Conservation (phyloP, 2,113 vertebrate genomes). For the Ictidomys tridecemlineatus region DNA sequence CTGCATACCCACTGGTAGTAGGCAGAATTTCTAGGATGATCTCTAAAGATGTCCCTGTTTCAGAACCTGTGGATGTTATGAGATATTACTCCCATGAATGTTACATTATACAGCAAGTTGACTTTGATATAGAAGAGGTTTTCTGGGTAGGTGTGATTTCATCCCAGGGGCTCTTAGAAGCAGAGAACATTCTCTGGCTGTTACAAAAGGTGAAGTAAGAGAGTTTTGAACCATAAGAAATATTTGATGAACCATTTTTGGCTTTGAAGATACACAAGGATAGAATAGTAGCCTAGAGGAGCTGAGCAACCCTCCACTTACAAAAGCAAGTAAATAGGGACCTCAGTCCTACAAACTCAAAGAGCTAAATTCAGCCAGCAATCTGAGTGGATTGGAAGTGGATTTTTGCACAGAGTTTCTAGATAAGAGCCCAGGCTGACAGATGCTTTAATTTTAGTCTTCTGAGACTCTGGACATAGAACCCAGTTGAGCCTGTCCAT, state of each 20-base stretch:
- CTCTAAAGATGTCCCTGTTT: not conserved
- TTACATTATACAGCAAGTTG: not conserved
- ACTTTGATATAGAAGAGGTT: not conserved
- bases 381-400: not conserved
- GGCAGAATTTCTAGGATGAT: not conserved
- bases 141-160: not conserved
- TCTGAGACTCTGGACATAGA: not conserved
- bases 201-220: not conserved
- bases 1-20: not conserved
- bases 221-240: not conserved
- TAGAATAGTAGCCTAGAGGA: not conserved
- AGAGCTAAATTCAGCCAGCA: not conserved
- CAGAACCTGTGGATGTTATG: not conserved
- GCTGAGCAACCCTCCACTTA: not conserved
- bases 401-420: conserved; percentile 2
- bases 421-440: not conserved
- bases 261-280: conserved; percentile 8
- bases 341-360: not conserved
- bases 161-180: not conserved
- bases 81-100: not conserved
- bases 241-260: not conserved
- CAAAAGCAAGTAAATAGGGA: not conserved
- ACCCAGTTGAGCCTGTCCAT: not conserved
- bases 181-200: not conserved
- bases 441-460: not conserved